Base-by-base conservation (phyloP, 2,797 vertebrate genomes). In the Natrix natrix region DNA sequence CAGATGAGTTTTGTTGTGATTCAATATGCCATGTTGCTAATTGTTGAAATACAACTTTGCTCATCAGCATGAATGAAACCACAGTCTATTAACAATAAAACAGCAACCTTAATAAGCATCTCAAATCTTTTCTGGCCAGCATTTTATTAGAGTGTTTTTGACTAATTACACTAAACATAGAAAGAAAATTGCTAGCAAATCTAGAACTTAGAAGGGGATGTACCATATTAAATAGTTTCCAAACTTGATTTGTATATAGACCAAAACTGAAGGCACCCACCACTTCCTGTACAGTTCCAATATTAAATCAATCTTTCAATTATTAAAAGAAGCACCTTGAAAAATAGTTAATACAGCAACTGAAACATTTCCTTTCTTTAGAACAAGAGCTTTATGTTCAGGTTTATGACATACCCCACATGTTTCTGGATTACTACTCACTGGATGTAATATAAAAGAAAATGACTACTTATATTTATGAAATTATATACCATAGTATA, bases 191-290 rank as follows among this genome's bases (percentile, higher is more conserved):
- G 32, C 6, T 43, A 32, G 56, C 88, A 48, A 59, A 74, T 48
- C 52, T 69, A 26, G 60, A 43, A 52, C 60, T 14, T n/a, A 90
- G 0, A 0, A 0, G 2, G 0, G 3, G 0, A 20, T 61, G 16
- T 37, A 22, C 17, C 22, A 10, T 83, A 87, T 1, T 32, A 61
- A 48, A 55, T 0, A 0, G 4, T 69, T 12, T 54, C 32, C 37
- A 83, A 83, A 83, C 20, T 59, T 37, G 10, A 87, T n/a, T 60
- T 61, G 20, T 37, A 56, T 37, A 22, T 37, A 87, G 16, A 63
- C 6, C 26, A 78, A 37, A 20, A 63, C 6, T 91, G 24, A 91
- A 60, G 14, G 24, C 37, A 59, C 57, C 2, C 10, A 17, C 37
- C 26, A 91, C 17, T 56, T 56, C 37, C 57, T 43, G 60, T 43